phyloP scores from a whole-genome alignment of 2,797 vertebrate species.

The Lerista edwardsae region DNA sequence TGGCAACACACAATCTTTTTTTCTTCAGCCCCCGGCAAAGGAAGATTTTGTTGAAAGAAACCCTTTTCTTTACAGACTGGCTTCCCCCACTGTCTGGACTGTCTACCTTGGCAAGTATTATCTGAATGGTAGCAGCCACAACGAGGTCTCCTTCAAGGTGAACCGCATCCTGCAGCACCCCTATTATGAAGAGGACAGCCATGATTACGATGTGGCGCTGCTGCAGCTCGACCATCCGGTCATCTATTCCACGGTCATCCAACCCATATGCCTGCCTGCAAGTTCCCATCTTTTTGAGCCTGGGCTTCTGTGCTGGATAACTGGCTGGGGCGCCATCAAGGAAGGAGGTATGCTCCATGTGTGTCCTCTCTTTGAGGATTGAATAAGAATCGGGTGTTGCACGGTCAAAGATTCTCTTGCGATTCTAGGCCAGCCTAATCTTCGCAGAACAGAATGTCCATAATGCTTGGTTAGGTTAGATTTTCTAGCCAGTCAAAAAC shows the following conservation, averaged over 20 bases:
- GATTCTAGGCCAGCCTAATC: not conserved
- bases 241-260: conserved; percentile 74
- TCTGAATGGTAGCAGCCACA: conserved; percentile 78
- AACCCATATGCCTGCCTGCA: conserved; percentile 87
- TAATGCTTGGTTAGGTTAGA: not conserved
- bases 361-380: not conserved
- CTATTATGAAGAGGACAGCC: conserved; percentile 87
- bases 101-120: conserved; percentile 87
- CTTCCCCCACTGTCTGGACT: conserved; percentile 86
- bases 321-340: conserved; percentile 88
- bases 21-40: too few species aligned
- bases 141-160: conserved; percentile 87
- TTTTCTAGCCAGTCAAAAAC: not conserved
- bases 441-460: not conserved
- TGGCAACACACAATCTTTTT: too few species aligned
- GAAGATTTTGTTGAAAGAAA: too few species aligned
- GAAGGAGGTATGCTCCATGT: conserved; percentile 83
- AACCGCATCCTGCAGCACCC: conserved; percentile 86
- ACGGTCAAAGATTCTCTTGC: not conserved
- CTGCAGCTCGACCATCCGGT: conserved; percentile 86
- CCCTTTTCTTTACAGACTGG: conserved; percentile 71
- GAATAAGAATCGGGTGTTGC: not conserved
- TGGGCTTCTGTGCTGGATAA: conserved; percentile 91
- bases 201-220: conserved; percentile 92
- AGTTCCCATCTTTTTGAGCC: conserved; percentile 86